Evolutionary conservation across 2,797 vertebrate species (phyloP).

Genomic region (Spinus olivaceus): DNA sequence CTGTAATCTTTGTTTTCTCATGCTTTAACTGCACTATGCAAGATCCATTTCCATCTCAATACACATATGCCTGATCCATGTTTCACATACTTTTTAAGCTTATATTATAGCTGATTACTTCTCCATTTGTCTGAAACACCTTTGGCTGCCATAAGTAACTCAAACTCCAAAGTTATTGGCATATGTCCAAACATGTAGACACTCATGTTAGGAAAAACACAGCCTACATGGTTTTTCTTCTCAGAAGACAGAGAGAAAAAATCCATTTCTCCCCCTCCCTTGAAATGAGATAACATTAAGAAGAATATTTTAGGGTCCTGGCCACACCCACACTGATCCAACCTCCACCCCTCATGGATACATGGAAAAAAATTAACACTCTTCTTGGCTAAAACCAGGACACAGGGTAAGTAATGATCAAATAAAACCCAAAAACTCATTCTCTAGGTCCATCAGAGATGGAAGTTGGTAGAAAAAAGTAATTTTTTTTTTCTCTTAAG

Average conservation of each 20-base stretch:
- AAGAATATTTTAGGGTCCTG: neutral
- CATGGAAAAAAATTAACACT: fast-evolving
- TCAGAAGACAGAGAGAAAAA: too few relatives aligned
- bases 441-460: neutral
- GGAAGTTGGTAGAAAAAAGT: neutral
- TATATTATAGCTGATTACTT: neutral
- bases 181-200: neutral
- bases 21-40: neutral
- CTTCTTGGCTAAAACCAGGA: neutral
- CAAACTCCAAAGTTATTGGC: neutral
- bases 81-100: neutral
- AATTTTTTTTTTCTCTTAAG: neutral
- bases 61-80: fast-evolving
- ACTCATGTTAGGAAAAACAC: neutral
- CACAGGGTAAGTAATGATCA: neutral
- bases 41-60: neutral
- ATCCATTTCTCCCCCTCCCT: fast-evolving
- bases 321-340: neutral
- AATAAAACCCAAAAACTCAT: neutral
- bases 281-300: neutral
- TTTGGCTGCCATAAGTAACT: neutral
- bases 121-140: neutral
- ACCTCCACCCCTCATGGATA: fast-evolving
- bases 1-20: neutral
- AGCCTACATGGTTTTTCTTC: neutral